A percentile compares a stretch with the other conserved stretches of the same genome.
Conservation (phyloP, 2,113 vertebrate species). For the Glaucidium brasilianum region DNA sequence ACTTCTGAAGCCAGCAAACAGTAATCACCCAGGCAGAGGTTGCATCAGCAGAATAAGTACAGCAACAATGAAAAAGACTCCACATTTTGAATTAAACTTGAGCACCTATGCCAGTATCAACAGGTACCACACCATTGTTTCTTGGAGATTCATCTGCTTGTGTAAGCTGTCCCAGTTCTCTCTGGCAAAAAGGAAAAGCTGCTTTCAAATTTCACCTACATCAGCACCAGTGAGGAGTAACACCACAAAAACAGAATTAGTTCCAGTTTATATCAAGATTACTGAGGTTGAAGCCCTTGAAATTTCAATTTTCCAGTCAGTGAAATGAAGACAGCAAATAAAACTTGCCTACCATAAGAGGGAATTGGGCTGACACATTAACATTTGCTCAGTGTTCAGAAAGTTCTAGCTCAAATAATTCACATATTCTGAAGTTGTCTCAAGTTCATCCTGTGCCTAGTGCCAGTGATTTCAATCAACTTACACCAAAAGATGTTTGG, state of each 20-base stretch:
- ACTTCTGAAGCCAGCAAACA: not conserved
- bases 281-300: conserved; percentile 40
- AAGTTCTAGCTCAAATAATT: not conserved
- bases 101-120: not conserved
- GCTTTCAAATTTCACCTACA: conserved; percentile 52
- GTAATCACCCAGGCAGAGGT: not conserved
- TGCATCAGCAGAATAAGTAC: not conserved
- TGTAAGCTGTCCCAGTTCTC: conserved; percentile 40
- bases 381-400: not conserved
- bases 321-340: conserved; percentile 29
- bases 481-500: not conserved
- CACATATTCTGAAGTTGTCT: not conserved
- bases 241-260: conserved; percentile 49
- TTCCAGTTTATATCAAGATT: conserved; percentile 57
- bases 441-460: not conserved
- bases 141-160: conserved; percentile 20
- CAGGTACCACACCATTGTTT: conserved; percentile 38
- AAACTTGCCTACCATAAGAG: not conserved
- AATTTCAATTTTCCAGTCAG: conserved; percentile 52
- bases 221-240: conserved; percentile 10
- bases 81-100: not conserved
- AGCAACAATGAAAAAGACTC: not conserved
- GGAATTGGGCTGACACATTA: not conserved
- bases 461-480: not conserved
- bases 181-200: conserved; percentile 15